Evolutionary conservation across 2,113 vertebrate species (phyloP).

Genomic region (Bombycilla garrulus): DNA sequence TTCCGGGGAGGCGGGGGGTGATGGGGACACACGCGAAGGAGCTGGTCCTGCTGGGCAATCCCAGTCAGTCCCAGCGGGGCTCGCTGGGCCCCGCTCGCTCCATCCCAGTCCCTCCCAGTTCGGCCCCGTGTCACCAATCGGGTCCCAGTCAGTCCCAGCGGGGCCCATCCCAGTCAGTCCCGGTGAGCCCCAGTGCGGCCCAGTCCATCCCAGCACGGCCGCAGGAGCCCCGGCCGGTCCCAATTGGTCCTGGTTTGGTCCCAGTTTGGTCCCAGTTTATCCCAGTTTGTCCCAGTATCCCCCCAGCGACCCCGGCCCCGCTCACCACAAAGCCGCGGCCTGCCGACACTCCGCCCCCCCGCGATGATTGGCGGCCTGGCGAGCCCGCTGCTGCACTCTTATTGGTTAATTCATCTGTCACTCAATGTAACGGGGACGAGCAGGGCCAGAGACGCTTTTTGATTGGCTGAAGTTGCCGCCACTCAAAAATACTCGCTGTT

Average conservation of each 20-base stretch:
- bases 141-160: not conserved
- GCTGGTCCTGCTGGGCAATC: no score
- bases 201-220: not conserved
- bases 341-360: not conserved
- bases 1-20: no score
- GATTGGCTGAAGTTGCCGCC: fast-evolving
- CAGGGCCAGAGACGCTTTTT: fast-evolving
- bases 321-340: constrained; percentile 49
- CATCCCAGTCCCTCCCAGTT: not conserved
- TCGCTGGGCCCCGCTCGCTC: no score
- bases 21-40: no score
- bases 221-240: fast-evolving
- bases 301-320: not conserved
- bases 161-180: not conserved
- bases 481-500: fast-evolving
- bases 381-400: fast-evolving
- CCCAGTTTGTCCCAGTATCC: not conserved
- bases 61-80: no score
- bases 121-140: not conserved
- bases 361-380: not conserved
- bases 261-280: no score
- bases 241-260: no score
- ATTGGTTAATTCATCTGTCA: fast-evolving
- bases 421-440: fast-evolving
- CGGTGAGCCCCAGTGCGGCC: no score